phyloP scores from a whole-genome alignment of 1,140 invertebrate species.

The Drosophila carrolli region DNA sequence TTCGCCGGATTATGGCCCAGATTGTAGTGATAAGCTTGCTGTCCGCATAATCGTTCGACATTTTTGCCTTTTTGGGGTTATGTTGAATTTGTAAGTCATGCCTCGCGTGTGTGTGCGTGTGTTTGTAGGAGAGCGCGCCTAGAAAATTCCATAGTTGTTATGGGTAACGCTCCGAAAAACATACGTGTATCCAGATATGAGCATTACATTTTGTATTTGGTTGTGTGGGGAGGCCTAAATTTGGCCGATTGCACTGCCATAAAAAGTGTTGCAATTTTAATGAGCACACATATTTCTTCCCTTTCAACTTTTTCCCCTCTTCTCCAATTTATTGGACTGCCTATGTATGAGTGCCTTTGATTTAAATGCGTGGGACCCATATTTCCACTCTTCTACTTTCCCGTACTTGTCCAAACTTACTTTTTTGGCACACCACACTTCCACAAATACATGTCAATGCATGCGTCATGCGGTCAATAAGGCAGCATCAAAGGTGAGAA shows the following conservation, averaged over 20 bases:
- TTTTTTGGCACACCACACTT: slow-evolving; percentile 58
- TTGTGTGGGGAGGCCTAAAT: slow-evolving; percentile 64
- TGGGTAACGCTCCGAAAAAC: slow-evolving; percentile 58
- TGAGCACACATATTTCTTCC: slow-evolving; percentile 17
- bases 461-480: slow-evolving; percentile 73
- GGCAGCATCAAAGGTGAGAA: slow-evolving; percentile 52
- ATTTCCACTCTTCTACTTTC: slow-evolving; percentile 71
- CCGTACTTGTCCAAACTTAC: slow-evolving; percentile 46
- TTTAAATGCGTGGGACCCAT: slow-evolving; percentile 66
- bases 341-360: slow-evolving; percentile 44
- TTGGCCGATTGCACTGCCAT: slow-evolving; percentile 67
- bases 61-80: slow-evolving; percentile 65
- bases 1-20: slow-evolving; percentile 20
- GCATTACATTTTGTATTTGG: slow-evolving; percentile 25
- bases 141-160: slow-evolving; percentile 79
- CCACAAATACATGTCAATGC: slow-evolving; percentile 43
- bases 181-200: slow-evolving; percentile 32
- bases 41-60: slow-evolving; percentile 57
- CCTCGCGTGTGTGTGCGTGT: slow-evolving; percentile 36
- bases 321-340: slow-evolving; percentile 39
- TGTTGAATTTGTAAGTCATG: slow-evolving; percentile 75
- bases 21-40: slow-evolving; percentile 42
- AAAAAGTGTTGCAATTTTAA: slow-evolving; percentile 71
- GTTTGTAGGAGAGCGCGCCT: slow-evolving; percentile 53
- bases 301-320: slow-evolving; percentile 12